Base-by-base conservation (phyloP, 2,797 vertebrate genomes). In the Liasis olivaceus region DNA sequence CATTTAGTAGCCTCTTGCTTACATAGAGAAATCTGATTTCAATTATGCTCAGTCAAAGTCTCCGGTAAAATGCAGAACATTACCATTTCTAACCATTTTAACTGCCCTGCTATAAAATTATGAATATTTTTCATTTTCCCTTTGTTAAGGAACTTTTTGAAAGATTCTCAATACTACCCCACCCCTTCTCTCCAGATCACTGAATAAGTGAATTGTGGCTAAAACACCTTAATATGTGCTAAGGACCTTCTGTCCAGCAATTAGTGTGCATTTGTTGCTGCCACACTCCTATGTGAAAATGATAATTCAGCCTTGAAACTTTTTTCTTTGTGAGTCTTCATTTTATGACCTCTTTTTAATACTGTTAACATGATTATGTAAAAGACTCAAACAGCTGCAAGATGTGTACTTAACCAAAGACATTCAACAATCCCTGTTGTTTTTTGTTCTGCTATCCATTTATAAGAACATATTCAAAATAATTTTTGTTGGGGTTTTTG, bases 1-100 rank as follows among this genome's bases (percentile, higher is more conserved):
- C 0, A 90, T 93, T 95, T 96, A 93, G 56, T 92, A 86, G 92
- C 77, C 92, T 95, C 89, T 88, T 94, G 92, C 93, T 92, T 89
- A 92, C 58, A 24, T 22, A 95, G 94, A 96, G 87, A 95, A 95
- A 95, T 95, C 85, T 9, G 36, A 94, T 95, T 95, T 94, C 90
- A 96, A 88, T 95, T 95, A 95, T 91, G 36, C 86, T 81, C 42
- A 87, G 87, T 47, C 88, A 88, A 36, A 60, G 69, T 87, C 62
- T 90, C 24, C 94, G 94, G 87, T 91, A 31, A 93, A 90, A 90
- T 90, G 47, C 59, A 51, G 72, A 95, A 93, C 89, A 93, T 86
- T 28, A 85, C 8, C 69, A 1, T 89, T 95, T 95, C 91, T 94
- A 72, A 66, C 89, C 89, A 89, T 92, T 92, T 93, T 87, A 89